Evolutionary conservation across 1,140 invertebrate species (phyloP).

Genomic region (Caenorhabditis latens): DNA sequence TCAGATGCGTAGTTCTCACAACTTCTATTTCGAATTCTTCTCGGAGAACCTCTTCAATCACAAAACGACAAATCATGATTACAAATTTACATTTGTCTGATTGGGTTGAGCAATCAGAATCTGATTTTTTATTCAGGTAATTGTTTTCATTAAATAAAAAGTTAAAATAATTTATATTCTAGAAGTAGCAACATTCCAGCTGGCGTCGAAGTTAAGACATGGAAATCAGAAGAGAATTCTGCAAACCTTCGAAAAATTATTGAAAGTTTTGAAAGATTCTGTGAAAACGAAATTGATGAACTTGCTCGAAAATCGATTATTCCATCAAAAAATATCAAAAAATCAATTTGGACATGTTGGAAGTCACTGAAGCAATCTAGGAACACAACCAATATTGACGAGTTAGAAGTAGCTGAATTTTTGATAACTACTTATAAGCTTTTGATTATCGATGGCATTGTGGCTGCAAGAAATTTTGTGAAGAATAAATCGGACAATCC

Average conservation of each 20-base stretch:
- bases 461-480: constrained; percentile 17
- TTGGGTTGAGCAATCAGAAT: constrained; percentile 36
- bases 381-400: not conserved
- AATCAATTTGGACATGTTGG: constrained; percentile 25
- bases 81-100: constrained; percentile 29
- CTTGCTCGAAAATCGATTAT: not conserved
- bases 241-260: constrained; percentile 10
- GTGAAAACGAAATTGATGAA: not conserved
- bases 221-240: constrained; percentile 7
- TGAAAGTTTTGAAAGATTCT: constrained; percentile 10
- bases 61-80: constrained; percentile 31
- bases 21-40: constrained; percentile 17
- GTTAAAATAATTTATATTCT: not conserved
- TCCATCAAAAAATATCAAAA: constrained; percentile 17
- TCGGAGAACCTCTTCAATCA: constrained; percentile 27
- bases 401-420: constrained; percentile 14
- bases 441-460: constrained; percentile 22
- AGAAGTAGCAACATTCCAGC: constrained; percentile 11
- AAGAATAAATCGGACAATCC: not conserved
- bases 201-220: constrained; percentile 26
- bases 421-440: not conserved
- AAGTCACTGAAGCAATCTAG: constrained; percentile 10
- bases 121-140: constrained; percentile 29
- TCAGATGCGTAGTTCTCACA: constrained; percentile 24
- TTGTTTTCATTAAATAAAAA: not conserved